Conservation (phyloP, 2,888 invertebrate genomes). For the Calameuta filiformis region DNA sequence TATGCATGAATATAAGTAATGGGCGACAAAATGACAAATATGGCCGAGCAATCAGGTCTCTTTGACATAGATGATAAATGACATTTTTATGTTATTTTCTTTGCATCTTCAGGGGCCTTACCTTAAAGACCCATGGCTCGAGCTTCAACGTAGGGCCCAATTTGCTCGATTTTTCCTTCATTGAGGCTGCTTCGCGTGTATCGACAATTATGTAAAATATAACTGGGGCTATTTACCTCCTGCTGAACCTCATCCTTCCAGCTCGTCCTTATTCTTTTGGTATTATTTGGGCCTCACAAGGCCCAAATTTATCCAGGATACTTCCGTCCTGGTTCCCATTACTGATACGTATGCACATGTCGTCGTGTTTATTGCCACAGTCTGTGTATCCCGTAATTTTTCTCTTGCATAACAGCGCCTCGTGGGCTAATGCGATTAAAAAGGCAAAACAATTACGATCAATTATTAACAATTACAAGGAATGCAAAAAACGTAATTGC, state of each 20-base stretch:
- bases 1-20: neutral
- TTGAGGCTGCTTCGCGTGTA: conserved; percentile 37
- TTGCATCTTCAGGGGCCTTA: neutral
- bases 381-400: conserved; percentile 9
- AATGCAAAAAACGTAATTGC: conserved; percentile 59
- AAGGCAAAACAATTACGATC: conserved; percentile 60
- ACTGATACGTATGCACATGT: neutral
- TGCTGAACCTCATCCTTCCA: neutral
- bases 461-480: conserved; percentile 63
- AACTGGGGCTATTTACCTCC: neutral
- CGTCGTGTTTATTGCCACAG: neutral
- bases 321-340: neutral
- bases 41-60: neutral
- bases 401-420: conserved; percentile 46
- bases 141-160: neutral
- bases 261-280: neutral
- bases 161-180: conserved; percentile 30
- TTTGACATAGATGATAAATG: neutral
- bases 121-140: neutral
- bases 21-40: neutral
- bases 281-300: neutral
- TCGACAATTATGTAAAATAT: conserved; percentile 45
- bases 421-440: conserved; percentile 56
- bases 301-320: neutral
- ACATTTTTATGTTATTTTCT: neutral